A percentile compares a stretch with the other conserved stretches of the same genome.
Evolutionary conservation across 2,888 invertebrate species (phyloP).

Genomic region (Euplexia lucipara): DNA sequence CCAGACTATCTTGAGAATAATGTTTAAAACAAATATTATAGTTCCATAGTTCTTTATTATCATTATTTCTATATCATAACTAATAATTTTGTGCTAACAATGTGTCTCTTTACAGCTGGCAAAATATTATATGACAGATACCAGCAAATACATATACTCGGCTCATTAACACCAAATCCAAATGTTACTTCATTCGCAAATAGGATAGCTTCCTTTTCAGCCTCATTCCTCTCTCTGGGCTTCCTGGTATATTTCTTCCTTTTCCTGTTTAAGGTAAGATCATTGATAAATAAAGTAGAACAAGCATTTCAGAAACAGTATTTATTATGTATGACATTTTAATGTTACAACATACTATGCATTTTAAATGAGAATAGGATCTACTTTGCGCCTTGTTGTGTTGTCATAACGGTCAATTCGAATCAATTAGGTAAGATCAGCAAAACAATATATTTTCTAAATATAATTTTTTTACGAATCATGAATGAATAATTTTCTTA

Average conservation of each 20-base stretch:
- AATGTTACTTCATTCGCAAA: conserved; percentile 87
- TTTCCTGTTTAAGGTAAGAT: conserved; percentile 87
- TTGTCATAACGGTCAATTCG: too few species aligned
- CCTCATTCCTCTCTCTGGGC: conserved; percentile 90
- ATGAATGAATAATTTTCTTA: too few species aligned
- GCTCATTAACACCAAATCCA: conserved; percentile 88
- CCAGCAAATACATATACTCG: conserved; percentile 90
- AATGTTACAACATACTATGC: neutral
- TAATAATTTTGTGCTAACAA: conserved; percentile 66
- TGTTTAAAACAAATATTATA: neutral
- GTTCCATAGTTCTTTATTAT: conserved; percentile 3
- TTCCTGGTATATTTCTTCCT: conserved; percentile 91
- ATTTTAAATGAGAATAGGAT: too few species aligned
- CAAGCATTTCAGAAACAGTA: neutral
- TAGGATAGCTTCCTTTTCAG: conserved; percentile 86
- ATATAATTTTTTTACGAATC: too few species aligned
- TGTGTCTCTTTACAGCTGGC: conserved; percentile 88
- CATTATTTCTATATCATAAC: conserved; percentile 42
- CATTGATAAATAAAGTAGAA: conserved; percentile 12
- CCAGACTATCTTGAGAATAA: neutral
- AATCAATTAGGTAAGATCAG: too few species aligned
- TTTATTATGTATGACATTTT: neutral
- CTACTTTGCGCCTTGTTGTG: too few species aligned
- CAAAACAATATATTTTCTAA: too few species aligned
- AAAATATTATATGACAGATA: conserved; percentile 92